Conservation (phyloP, 2,888 invertebrate species). For the Gasteruption jaculator region DNA sequence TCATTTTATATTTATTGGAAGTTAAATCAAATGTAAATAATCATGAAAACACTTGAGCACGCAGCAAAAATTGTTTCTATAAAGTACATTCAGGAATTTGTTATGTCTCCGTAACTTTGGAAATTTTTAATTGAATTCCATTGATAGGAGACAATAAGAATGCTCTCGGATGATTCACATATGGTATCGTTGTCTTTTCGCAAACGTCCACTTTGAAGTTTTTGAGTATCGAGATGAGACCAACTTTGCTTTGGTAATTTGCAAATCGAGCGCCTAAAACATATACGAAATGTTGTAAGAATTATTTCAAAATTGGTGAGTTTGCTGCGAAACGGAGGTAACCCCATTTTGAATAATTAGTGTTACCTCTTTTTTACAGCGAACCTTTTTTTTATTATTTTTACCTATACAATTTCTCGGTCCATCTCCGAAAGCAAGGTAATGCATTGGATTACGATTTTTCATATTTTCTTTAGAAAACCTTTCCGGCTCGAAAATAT, state of each 20-base stretch:
- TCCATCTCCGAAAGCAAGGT: slow-evolving; percentile 34
- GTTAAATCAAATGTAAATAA: too few species aligned
- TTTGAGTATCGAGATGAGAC: slow-evolving; percentile 28
- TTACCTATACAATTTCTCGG: slow-evolving; percentile 38
- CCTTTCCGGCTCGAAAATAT: slow-evolving; percentile 35
- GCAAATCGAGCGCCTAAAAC: slow-evolving; percentile 12
- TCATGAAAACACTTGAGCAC: too few species aligned
- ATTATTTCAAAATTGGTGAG: too few species aligned
- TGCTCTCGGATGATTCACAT: slow-evolving; percentile 18
- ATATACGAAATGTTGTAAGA: too few species aligned
- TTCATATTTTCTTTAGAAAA: slow-evolving; percentile 26
- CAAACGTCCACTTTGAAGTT: slow-evolving; percentile 35
- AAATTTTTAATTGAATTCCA: slow-evolving; percentile 27
- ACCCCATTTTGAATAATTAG: too few species aligned
- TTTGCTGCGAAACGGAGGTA: too few species aligned
- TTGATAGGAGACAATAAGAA: slow-evolving; percentile 21
- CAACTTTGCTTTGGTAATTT: slow-evolving; percentile 31
- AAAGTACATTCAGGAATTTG: too few species aligned
- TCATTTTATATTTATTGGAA: too few species aligned
- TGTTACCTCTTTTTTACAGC: too few species aligned
- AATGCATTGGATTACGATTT: slow-evolving; percentile 28
- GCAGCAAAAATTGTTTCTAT: too few species aligned
- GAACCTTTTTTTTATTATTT: too few species aligned
- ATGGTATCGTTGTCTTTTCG: slow-evolving; percentile 21
- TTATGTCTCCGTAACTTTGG: slow-evolving; percentile 5